Evolutionary conservation across 2,888 invertebrate species (phyloP), one percentile per base, ranked within the genome.

Genomic region (Loripinus fragilis): DNA sequence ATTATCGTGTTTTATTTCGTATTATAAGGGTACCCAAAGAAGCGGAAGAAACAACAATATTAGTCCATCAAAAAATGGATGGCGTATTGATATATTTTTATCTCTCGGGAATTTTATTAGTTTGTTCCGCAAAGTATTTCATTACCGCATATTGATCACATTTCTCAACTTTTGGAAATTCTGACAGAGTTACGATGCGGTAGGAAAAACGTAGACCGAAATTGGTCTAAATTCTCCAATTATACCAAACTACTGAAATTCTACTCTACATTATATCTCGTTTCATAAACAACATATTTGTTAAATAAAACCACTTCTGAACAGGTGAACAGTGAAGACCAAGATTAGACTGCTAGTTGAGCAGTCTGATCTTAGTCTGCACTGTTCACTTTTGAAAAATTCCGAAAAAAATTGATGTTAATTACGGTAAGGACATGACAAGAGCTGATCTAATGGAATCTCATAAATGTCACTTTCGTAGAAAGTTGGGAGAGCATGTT

Each of bases 61-160:
- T 60, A 60, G 60, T 28, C 25, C 60, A 60, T 60, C 60, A 60
- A 33, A 60, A 60, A 60, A 33, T 60, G 60, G 33, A 60, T 33
- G 33, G 60, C 20, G 60, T 33, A 60, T 60, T 60, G 60, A 60
- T 60, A 60, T 15, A 60, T 60, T 60, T 33, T 60, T 28, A 60
- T 60, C 60, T 33, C 60, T 2, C 2, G 60, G 60, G 60, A 60
- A 30, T 60, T 60, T 33, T 33, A 60, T 60, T 60, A 60, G 60
- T 60, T 60, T 60, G 60, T 60, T 60, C 60, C 60, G 60, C 60
- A 20, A 60, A 60, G 60, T 60, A 60, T 60, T 60, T 60, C 60
- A 60, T 60, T 60, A 60, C 60, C 25, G 60, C 5, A 60, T 60
- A 60, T 60, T 60, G 60, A 60, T 60, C 60, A 60, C 33, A 28